These are phyloP conservation scores for Chionis minor DNA, from an alignment of 2,113 vertebrate genomes.

Conservation along the genomic window DNA sequence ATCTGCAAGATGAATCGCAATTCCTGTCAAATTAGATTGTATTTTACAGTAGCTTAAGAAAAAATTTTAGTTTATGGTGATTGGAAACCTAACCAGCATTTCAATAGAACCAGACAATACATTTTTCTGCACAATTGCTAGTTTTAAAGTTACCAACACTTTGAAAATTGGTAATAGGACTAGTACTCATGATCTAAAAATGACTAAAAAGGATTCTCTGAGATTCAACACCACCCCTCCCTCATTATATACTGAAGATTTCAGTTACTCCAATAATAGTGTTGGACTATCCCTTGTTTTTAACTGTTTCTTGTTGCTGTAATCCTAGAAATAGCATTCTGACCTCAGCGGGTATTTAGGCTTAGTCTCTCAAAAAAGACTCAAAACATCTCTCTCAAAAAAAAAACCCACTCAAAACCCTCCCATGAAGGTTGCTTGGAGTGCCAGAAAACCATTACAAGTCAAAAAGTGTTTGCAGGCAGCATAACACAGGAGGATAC, in stretches of 20 bases:
- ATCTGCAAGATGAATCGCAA: neutral
- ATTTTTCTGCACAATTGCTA: neutral
- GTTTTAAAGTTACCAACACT: neutral
- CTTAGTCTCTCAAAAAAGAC: too few species aligned
- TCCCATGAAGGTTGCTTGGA: rapidly evolving
- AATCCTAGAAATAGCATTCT: neutral
- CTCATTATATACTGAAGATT: neutral
- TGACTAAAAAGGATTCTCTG: neutral
- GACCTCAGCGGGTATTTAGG: too few species aligned
- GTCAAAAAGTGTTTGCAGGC: neutral
- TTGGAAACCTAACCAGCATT: neutral
- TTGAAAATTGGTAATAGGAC: neutral
- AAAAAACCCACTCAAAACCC: too few species aligned
- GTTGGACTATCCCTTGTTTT: neutral
- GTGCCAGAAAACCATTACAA: rapidly evolving
- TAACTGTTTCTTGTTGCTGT: neutral
- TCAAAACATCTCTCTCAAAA: neutral
- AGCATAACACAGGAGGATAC: neutral
- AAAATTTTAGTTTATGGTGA: neutral
- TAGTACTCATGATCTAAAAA: neutral
- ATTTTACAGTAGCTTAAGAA: neutral
- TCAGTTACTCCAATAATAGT: neutral
- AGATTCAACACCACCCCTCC: rapidly evolving
- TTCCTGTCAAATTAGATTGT: neutral
- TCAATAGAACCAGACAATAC: neutral